A percentile compares a stretch with the other conserved stretches of the same genome.
These are phyloP conservation scores for Phalera bucephala DNA, from an alignment of 2,888 invertebrate species.

Conservation along the genomic window DNA sequence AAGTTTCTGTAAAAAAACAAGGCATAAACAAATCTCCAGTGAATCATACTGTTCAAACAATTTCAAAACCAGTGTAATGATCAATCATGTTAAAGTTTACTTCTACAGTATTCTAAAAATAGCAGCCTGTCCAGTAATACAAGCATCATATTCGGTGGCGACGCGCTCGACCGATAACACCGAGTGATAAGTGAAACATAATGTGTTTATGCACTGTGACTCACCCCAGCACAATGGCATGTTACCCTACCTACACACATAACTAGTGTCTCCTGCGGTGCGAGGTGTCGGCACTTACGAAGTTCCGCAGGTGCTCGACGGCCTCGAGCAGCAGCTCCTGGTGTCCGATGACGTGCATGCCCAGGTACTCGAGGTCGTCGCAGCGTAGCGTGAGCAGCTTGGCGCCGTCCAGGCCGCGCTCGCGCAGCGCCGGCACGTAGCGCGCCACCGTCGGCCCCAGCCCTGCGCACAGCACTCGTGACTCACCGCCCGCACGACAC, in stretches of 20 bases:
- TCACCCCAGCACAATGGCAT: slow-evolving; percentile 13
- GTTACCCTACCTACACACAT: neutral
- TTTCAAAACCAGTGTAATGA: neutral
- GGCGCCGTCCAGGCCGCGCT: slow-evolving; percentile 91
- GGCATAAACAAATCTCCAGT: too few species aligned
- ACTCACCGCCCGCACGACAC: slow-evolving; percentile 34
- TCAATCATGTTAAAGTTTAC: slow-evolving; percentile 12
- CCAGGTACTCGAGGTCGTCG: slow-evolving; percentile 94
- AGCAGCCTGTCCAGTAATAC: slow-evolving; percentile 5
- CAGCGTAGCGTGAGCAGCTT: slow-evolving; percentile 92
- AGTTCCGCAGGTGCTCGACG: slow-evolving; percentile 93
- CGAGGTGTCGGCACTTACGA: slow-evolving; percentile 84
- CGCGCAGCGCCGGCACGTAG: slow-evolving; percentile 91
- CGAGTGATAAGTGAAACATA: slow-evolving; percentile 25
- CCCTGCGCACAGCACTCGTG: slow-evolving; percentile 78
- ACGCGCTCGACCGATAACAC: slow-evolving; percentile 27
- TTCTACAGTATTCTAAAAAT: slow-evolving; percentile 21
- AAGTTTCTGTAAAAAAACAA: too few species aligned
- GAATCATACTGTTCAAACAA: neutral
- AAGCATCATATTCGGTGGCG: slow-evolving; percentile 18
- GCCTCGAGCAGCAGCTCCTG: slow-evolving; percentile 97
- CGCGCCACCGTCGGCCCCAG: slow-evolving; percentile 90
- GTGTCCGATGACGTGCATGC: slow-evolving; percentile 94
- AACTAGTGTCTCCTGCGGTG: too few species aligned
- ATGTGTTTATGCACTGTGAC: slow-evolving; percentile 18